Evolutionary conservation across 30 jellyfish, hydroid and myxozoan genomes (phyloP), one percentile per base, ranked within the genome.

Genomic region (Turritopsis rubra): DNA sequence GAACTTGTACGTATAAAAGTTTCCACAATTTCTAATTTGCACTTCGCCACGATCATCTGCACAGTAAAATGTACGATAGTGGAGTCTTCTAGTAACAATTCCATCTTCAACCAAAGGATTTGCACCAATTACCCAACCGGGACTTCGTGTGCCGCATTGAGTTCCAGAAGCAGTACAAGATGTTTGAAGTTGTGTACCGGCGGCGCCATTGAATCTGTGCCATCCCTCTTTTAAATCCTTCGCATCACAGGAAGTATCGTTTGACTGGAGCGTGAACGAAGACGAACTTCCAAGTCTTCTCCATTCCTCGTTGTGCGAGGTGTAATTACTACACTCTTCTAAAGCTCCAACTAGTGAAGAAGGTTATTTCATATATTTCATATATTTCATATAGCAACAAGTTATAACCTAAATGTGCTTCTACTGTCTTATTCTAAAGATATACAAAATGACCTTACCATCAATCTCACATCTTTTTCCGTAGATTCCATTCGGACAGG

Each of bases 71-170:
- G 87, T 53, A 52, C 28, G 65, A 54, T 16, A 80, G 18, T 65
- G 81, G 4, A 80, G 52, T 18, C n/a, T 53, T 26, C 54, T 18
- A 0, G 81, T 52, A 7, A 53, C 81, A 23, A 80, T n/a, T 18
- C 79, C 87, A 70, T 53, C 87, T 16, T n/a, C 54, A 4, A 53
- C 81, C 28, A 0, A 9, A 3, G 87, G 87, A 8, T 52, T 80
- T 16, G 87, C 28, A 29, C 65, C 82, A 22, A 30, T 19, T 52
- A 80, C 9, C 81, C 79, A 80, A 80, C 87, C 87, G 20, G 87
- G 87, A 21, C 53, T 24, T 4, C 28, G 20, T 0, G 79, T 70
- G 20, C 87, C 87, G 81, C 87, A 80, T n/a, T 80, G 52, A 53
- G 21, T 53, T 53, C 27, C 21, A 26, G 81, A 23, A 16, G n/a